Percentiles rank a stretch among this genome's conserved stretches.
Conservation (phyloP, 2,888 invertebrate species). For the Spilarctia lutea region DNA sequence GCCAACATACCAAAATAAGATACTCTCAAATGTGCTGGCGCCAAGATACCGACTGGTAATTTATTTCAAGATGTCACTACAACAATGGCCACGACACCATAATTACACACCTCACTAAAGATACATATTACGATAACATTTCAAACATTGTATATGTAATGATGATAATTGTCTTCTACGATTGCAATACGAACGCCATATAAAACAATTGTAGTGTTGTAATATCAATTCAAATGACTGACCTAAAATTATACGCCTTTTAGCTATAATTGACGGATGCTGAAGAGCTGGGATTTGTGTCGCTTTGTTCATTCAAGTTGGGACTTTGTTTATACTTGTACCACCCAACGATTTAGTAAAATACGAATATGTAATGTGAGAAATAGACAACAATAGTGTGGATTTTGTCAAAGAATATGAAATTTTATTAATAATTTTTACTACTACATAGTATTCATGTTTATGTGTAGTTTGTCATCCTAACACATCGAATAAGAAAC, state of each 20-base stretch:
- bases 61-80: slow-evolving; percentile 3
- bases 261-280: slow-evolving; percentile 64
- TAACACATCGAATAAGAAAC: background rate
- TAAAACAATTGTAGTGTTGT: slow-evolving; percentile 64
- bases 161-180: slow-evolving; percentile 41
- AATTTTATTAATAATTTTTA: background rate
- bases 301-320: slow-evolving; percentile 11
- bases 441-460: too few species aligned
- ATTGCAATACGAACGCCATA: slow-evolving; percentile 20
- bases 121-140: slow-evolving; percentile 35
- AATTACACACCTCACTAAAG: slow-evolving; percentile 38
- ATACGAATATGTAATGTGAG: background rate
- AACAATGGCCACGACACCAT: background rate
- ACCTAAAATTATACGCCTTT: slow-evolving; percentile 61
- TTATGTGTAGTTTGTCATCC: background rate
- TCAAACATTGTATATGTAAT: slow-evolving; percentile 45
- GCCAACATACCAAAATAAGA: background rate
- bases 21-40: background rate
- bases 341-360: background rate
- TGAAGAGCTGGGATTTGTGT: slow-evolving; percentile 35
- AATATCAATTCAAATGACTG: slow-evolving; percentile 64
- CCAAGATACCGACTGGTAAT: background rate
- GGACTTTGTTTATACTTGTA: background rate
- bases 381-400: slow-evolving; percentile 2
- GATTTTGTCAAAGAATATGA: background rate